A percentile compares a stretch with the other conserved stretches of the same genome.
Evolutionary conservation across 2,113 vertebrate species (phyloP).

Genomic region (Synodontis membranacea): DNA sequence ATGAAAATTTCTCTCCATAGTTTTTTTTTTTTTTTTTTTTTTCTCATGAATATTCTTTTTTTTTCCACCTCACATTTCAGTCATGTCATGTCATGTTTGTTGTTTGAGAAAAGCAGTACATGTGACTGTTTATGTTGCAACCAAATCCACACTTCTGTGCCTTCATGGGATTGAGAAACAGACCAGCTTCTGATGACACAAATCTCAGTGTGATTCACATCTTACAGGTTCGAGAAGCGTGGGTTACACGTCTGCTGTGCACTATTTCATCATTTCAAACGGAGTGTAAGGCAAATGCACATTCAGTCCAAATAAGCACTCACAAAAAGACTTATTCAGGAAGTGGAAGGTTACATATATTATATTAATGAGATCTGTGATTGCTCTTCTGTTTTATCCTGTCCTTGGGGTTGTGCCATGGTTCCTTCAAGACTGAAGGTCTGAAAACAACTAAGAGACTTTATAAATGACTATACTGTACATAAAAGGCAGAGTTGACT

Average conservation of each 20-base stretch:
- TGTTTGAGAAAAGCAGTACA: conserved; percentile 35
- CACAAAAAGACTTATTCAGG: conserved; percentile 51
- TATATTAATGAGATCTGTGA: not conserved
- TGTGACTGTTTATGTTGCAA: conserved; percentile 45
- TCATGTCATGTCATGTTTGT: not conserved
- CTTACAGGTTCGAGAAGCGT: conserved; percentile 55
- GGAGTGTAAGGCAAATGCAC: conserved; percentile 62
- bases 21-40: not conserved
- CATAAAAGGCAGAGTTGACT: conserved; percentile 78
- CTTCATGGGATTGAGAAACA: conserved; percentile 34
- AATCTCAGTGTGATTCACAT: conserved; percentile 67
- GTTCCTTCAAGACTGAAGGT: not conserved
- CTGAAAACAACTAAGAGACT: not conserved
- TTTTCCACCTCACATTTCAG: not conserved
- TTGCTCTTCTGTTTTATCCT: not conserved
- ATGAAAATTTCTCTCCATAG: not conserved
- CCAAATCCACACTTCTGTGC: conserved; percentile 35
- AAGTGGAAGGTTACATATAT: conserved; percentile 24
- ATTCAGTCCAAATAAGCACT: conserved; percentile 62
- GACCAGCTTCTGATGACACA: conserved; percentile 49
- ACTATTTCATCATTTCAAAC: conserved; percentile 75
- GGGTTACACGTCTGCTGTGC: conserved; percentile 69
- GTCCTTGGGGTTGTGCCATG: not conserved
- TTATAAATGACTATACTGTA: conserved; percentile 60
- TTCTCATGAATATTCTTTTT: not conserved